Evolutionary conservation across 2,113 vertebrate genomes (phyloP), one percentile per base, ranked within the genome.

Genomic region (Choloepus hoffmanni): DNA sequence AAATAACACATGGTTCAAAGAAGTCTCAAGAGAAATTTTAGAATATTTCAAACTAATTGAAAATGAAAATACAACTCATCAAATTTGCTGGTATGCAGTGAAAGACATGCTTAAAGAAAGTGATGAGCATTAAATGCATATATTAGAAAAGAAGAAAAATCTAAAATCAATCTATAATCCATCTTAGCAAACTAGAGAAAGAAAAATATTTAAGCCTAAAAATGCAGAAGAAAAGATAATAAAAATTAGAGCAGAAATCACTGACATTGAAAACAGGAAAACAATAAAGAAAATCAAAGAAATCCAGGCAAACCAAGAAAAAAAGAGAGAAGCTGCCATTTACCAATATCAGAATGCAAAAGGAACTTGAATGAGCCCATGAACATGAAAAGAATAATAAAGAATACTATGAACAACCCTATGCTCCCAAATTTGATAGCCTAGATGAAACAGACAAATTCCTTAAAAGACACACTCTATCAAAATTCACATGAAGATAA

Each of bases 31-130:
- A 89, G 72, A 78, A 90, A 93, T 65, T 58, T 12, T 13, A 85
- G 85, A 72, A 53, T 14, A 77, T 33, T 94, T 88, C 83, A 40
- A 93, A 73, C 60, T 7, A 48, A 81, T 60, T 84, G 48, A 85
- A 77, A 74, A 85, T 48, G 18, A 90, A 96, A 96, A 68, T 91
- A 55, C 23, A 90, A 62, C 14, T 81, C 50, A 76, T 13, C 50
- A 36, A 88, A 87, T 68, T 19, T n/a, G 63, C 8, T 70, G 24
- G 16, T 10, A 63, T 55, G 15, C 7, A 91, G 13, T 53, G n/a
- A 91, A 96, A 88, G 45, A 36, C 36, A 36, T 8, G 26, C 48
- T 73, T 60, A 81, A 30, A 67, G 26, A 53, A 53, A 53, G 12
- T 79, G 36, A 48, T 85, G 81, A 67, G 30, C 48, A 74, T 50